phyloP scores from a whole-genome alignment of 2,888 invertebrate species.

The Acronicta psi region DNA sequence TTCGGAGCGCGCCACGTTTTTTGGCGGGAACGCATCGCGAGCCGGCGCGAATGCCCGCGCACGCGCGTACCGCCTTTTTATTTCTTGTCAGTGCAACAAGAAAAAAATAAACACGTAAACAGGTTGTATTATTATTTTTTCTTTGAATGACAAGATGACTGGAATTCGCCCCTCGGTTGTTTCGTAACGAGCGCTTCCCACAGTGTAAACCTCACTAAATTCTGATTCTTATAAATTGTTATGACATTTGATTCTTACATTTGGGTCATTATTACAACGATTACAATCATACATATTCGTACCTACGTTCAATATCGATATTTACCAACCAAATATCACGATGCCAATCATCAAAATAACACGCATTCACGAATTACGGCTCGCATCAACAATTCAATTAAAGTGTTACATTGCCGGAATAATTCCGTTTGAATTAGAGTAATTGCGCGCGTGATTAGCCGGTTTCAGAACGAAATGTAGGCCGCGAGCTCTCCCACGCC shows the following conservation, averaged over 20 bases:
- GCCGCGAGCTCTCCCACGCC: constrained; percentile 84
- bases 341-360: constrained; percentile 68
- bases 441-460: constrained; percentile 83
- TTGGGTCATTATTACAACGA: constrained; percentile 52
- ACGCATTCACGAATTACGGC: constrained; percentile 63
- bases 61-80: constrained; percentile 75
- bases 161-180: constrained; percentile 58
- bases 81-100: constrained; percentile 60
- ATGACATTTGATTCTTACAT: constrained; percentile 55
- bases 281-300: constrained; percentile 51
- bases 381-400: constrained; percentile 83
- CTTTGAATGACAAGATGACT: constrained; percentile 64
- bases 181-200: constrained; percentile 56
- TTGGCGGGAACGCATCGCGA: constrained; percentile 72
- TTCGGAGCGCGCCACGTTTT: constrained; percentile 78
- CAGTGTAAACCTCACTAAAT: constrained; percentile 47
- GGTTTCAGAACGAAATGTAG: constrained; percentile 77
- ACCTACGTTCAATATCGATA: constrained; percentile 57
- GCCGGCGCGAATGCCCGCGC: constrained; percentile 80
- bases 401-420: constrained; percentile 80
- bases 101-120: constrained; percentile 71
- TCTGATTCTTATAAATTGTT: constrained; percentile 53
- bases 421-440: constrained; percentile 85
- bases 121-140: constrained; percentile 77
- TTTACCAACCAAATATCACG: constrained; percentile 66